Conservation (phyloP, 2,888 invertebrate species). For the Sicus ferrugineus region DNA sequence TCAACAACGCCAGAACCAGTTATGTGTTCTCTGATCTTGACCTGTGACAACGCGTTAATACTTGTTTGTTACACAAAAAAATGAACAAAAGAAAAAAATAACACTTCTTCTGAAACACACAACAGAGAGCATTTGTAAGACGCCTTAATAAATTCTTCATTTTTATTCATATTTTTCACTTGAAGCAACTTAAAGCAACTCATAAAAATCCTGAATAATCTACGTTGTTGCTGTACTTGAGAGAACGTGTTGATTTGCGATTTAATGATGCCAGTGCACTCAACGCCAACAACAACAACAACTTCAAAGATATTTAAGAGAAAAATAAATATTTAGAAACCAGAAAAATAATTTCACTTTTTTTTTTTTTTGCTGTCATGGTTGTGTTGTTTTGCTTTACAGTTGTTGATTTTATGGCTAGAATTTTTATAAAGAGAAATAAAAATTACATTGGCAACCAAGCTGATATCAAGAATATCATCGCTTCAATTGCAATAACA, state of each 20-base stretch:
- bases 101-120: background rate
- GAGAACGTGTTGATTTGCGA: background rate
- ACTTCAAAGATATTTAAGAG: background rate
- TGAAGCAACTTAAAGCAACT: background rate
- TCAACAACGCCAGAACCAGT: too few relatives aligned
- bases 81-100: background rate
- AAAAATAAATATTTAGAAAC: background rate
- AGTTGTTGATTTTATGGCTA: too few relatives aligned
- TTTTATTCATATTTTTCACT: conserved; percentile 1
- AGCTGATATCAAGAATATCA: too few relatives aligned
- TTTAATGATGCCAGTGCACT: conserved; percentile 6
- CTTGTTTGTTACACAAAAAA: background rate
- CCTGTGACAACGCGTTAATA: conserved; percentile 12
- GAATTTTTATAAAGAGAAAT: too few relatives aligned
- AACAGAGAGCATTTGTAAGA: background rate
- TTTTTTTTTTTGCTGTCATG: background rate
- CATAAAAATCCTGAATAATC: background rate
- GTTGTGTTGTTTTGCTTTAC: background rate
- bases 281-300: background rate
- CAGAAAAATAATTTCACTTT: background rate
- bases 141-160: background rate
- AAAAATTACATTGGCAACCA: too few relatives aligned
- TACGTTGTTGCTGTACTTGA: conserved; percentile 5
- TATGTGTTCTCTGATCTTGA: background rate
- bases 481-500: background rate